These are phyloP conservation scores for Penelope pileata DNA, from an alignment of 2,113 vertebrate species.

Conservation along the genomic window DNA sequence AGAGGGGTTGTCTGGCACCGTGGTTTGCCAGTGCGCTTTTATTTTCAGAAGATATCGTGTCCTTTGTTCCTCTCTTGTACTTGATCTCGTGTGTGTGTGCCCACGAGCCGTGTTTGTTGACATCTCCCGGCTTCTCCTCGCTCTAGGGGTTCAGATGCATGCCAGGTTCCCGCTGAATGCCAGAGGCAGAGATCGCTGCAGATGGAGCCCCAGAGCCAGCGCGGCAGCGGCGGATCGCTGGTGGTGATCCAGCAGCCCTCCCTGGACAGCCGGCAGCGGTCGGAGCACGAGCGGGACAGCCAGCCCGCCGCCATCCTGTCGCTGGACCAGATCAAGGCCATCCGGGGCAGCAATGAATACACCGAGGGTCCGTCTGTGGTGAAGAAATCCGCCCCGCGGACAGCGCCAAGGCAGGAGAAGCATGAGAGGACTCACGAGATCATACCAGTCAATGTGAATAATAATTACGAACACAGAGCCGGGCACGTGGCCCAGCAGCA, in stretches of 20 bases:
- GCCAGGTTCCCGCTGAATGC: conserved; percentile 90
- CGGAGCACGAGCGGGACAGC: conserved; percentile 88
- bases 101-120: neutral
- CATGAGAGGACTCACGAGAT: conserved; percentile 95
- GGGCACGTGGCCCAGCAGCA: conserved; percentile 68
- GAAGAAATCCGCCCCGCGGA: conserved; percentile 81
- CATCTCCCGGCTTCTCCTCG: neutral
- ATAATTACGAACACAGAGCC: conserved; percentile 85
- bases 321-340: conserved; percentile 96
- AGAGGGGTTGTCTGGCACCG: too few relatives aligned
- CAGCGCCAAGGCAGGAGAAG: conserved; percentile 87
- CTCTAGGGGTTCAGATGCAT: conserved; percentile 94
- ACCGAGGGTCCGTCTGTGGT: conserved; percentile 91
- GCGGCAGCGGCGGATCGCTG: conserved; percentile 88
- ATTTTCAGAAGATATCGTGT: neutral
- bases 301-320: conserved; percentile 88
- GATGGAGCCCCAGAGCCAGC: conserved; percentile 96
- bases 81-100: neutral
- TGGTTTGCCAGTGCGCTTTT: conserved; percentile 33
- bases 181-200: conserved; percentile 88
- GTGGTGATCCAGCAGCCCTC: conserved; percentile 91
- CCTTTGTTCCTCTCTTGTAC: conserved; percentile 31
- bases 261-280: conserved; percentile 85
- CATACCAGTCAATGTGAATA: conserved; percentile 93
- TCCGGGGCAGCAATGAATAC: conserved; percentile 96